phyloP scores from a whole-genome alignment of 2,113 vertebrate species.

The Lampris megalopsis region DNA sequence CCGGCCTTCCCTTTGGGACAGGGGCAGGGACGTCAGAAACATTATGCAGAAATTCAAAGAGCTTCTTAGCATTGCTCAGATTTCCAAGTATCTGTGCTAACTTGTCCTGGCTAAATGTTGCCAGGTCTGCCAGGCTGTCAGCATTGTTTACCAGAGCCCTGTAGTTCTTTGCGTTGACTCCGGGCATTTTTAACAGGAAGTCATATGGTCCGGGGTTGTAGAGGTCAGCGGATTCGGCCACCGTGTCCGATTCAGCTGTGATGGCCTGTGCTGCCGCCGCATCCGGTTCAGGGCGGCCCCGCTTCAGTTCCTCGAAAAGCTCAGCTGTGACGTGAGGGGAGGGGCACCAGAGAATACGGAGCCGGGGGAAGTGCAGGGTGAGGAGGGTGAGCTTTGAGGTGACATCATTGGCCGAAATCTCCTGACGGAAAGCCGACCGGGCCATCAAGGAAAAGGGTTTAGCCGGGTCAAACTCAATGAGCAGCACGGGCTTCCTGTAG shows the following conservation, averaged over 20 bases:
- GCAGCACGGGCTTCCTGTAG: slow-evolving; percentile 90
- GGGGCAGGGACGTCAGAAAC: slow-evolving; percentile 66
- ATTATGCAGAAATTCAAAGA: slow-evolving; percentile 92
- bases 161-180: slow-evolving; percentile 91
- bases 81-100: slow-evolving; percentile 86
- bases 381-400: slow-evolving; percentile 93
- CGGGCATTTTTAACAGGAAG: slow-evolving; percentile 94
- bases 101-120: slow-evolving; percentile 83
- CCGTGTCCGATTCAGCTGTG: slow-evolving; percentile 87
- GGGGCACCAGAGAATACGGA: slow-evolving; percentile 95
- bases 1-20: slow-evolving; percentile 63
- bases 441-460: slow-evolving; percentile 91
- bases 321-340: slow-evolving; percentile 92
- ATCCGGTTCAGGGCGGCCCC: slow-evolving; percentile 85
- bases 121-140: slow-evolving; percentile 88
- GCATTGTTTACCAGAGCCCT: slow-evolving; percentile 84
- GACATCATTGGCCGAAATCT: slow-evolving; percentile 90
- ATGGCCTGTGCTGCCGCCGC: slow-evolving; percentile 86
- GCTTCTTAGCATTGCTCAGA: slow-evolving; percentile 82
- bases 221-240: slow-evolving; percentile 86
- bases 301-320: slow-evolving; percentile 92
- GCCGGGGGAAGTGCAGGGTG: slow-evolving; percentile 93
- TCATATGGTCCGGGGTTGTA: slow-evolving; percentile 95
- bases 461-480: slow-evolving; percentile 94
- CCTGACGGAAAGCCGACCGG: slow-evolving; percentile 86